A percentile compares a stretch with the other conserved stretches of the same genome.
phyloP scores from a whole-genome alignment of 2,113 vertebrate species.

The Neopipo cinnamomea region DNA sequence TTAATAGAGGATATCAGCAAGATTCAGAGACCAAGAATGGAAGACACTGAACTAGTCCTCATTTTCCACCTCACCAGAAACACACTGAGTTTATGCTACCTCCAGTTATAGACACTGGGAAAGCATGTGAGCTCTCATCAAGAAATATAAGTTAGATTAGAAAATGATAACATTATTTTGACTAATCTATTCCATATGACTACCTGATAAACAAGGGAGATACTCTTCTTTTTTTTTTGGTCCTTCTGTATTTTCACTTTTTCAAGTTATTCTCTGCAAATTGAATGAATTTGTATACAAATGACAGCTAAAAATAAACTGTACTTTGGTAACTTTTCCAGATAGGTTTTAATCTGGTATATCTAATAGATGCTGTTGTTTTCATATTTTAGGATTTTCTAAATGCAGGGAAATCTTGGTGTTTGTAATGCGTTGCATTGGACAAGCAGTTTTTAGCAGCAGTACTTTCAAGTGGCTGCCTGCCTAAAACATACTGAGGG shows the following conservation, averaged over 20 bases:
- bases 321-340: background rate
- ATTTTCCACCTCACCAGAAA: background rate
- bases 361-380: background rate
- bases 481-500: background rate
- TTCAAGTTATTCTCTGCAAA: background rate
- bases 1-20: background rate
- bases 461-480: background rate
- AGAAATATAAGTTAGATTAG: background rate
- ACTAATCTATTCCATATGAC: background rate
- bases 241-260: background rate
- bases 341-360: background rate
- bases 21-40: background rate
- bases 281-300: background rate
- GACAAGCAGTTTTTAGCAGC: background rate
- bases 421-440: background rate
- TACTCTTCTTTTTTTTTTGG: background rate
- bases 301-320: background rate
- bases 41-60: background rate
- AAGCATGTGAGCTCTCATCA: background rate
- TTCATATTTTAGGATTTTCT: background rate
- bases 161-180: background rate
- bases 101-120: background rate
- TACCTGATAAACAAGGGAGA: background rate
- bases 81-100: background rate
- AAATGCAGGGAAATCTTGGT: background rate